Conservation (phyloP, 2,888 invertebrate species). For the Cryptus armator region DNA sequence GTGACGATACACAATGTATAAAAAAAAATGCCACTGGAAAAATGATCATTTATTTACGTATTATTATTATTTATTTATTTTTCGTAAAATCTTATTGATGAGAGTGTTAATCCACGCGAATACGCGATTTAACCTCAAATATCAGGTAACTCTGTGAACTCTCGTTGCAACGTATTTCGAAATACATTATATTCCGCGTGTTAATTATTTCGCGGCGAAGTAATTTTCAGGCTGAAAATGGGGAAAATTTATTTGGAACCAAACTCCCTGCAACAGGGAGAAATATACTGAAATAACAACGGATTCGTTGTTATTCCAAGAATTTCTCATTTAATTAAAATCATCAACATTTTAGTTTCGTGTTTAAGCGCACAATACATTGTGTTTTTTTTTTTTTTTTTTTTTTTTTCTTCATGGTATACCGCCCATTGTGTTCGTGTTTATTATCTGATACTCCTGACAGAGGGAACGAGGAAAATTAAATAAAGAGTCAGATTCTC, state of each 20-base stretch:
- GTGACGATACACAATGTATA: not conserved
- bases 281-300: not conserved
- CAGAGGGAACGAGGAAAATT: constrained; percentile 9
- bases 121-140: not conserved
- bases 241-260: not conserved
- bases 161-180: not conserved
- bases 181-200: too few species aligned
- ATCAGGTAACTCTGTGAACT: not conserved
- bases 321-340: not conserved
- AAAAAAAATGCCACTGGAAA: not conserved
- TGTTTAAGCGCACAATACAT: not conserved
- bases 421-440: not conserved
- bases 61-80: not conserved
- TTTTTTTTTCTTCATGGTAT: not conserved
- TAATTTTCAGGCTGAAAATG: not conserved
- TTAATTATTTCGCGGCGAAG: too few species aligned
- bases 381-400: not conserved
- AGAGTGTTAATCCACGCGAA: not conserved
- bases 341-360: not conserved
- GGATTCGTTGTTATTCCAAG: not conserved
- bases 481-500: constrained; percentile 22
- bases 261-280: not conserved
- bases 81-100: not conserved
- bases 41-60: not conserved
- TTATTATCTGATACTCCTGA: constrained; percentile 9